Conservation (phyloP, 2,888 invertebrate genomes). For the Coenonympha arcania region DNA sequence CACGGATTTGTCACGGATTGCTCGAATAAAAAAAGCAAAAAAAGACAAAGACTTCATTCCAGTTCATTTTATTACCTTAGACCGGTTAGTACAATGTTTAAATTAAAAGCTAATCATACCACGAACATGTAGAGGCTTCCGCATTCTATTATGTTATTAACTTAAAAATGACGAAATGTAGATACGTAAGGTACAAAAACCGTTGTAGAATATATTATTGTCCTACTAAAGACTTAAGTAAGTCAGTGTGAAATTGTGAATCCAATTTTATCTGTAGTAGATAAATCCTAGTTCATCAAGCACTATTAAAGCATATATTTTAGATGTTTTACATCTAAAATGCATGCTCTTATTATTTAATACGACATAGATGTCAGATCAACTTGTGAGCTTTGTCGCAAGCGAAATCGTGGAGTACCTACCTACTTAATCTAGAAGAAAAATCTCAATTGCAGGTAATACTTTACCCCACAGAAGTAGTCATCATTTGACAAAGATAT, state of each 20-base stretch:
- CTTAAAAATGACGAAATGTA: not conserved
- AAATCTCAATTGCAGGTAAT: constrained; percentile 55
- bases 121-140: constrained; percentile 19
- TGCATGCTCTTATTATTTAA: constrained; percentile 16
- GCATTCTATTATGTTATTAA: constrained; percentile 17
- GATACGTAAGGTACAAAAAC: not conserved
- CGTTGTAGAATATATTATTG: not conserved
- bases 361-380: constrained; percentile 34
- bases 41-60: constrained; percentile 45
- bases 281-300: too few relatives aligned
- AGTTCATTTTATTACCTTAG: constrained; percentile 33
- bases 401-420: too few relatives aligned
- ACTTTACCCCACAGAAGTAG: constrained; percentile 59
- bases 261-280: too few relatives aligned
- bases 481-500: constrained; percentile 54
- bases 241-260: too few relatives aligned
- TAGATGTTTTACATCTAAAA: too few relatives aligned
- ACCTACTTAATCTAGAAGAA: constrained; percentile 45
- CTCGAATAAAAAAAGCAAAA: constrained; percentile 42
- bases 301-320: too few relatives aligned
- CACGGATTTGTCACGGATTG: constrained; percentile 30
- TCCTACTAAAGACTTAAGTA: not conserved
- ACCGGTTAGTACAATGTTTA: constrained; percentile 28
- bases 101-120: constrained; percentile 28
- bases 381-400: too few relatives aligned